These are phyloP conservation scores for Callipepla californica DNA, from an alignment of 2,113 vertebrate species.

Conservation along the genomic window DNA sequence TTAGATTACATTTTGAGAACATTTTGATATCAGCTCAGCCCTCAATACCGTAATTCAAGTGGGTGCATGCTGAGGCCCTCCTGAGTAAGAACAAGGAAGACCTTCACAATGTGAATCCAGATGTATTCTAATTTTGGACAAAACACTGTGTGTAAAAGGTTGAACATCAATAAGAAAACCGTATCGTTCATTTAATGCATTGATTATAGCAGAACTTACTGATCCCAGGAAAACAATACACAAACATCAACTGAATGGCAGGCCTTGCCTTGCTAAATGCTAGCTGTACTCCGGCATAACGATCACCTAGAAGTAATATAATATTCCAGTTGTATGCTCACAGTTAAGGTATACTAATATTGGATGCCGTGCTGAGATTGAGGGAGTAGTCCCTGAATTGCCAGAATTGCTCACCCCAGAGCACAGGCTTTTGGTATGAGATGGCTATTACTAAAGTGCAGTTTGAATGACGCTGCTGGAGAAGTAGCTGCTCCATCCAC, in stretches of 20 bases:
- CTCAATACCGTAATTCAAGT: background rate
- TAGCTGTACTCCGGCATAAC: rapidly evolving
- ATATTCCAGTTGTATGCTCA: background rate
- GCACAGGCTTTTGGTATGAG: background rate
- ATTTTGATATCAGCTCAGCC: background rate
- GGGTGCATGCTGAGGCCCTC: background rate
- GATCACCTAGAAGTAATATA: background rate
- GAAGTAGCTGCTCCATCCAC: background rate
- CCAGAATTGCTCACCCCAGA: background rate
- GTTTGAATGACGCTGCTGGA: background rate
- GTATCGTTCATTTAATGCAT: background rate
- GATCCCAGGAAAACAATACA: background rate
- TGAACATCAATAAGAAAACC: background rate
- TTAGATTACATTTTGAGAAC: background rate
- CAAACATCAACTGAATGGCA: background rate
- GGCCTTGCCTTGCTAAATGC: background rate
- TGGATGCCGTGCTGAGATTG: background rate
- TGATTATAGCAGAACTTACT: background rate
- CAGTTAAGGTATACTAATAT: background rate
- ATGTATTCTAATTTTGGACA: background rate
- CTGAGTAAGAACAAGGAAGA: background rate
- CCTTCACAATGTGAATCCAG: background rate
- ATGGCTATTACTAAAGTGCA: background rate
- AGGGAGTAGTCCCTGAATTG: background rate
- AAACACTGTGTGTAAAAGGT: background rate